Percentiles rank a stretch among this genome's conserved stretches.
These are phyloP conservation scores for Onychostoma macrolepis DNA, from an alignment of 2,113 vertebrate genomes.

Conservation along the genomic window DNA sequence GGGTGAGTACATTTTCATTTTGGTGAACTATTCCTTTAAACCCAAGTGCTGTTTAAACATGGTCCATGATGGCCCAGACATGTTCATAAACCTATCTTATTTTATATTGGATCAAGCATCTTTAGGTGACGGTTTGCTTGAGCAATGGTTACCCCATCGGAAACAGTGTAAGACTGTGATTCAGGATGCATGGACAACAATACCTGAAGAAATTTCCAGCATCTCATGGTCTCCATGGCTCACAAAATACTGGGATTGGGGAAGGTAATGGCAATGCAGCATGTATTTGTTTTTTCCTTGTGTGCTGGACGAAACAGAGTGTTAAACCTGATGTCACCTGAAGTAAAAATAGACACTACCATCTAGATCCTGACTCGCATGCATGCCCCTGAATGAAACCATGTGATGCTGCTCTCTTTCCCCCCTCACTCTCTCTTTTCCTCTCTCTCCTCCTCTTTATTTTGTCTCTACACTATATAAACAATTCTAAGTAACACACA, in stretches of 20 bases:
- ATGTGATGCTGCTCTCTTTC: background rate
- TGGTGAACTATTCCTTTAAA: background rate
- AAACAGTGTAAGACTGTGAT: background rate
- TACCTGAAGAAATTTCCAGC: background rate
- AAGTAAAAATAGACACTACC: slow-evolving; percentile 28
- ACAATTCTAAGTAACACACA: background rate
- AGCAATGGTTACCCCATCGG: background rate
- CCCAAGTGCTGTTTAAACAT: background rate
- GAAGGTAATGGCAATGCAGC: background rate
- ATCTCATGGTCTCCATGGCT: background rate
- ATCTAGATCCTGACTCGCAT: slow-evolving; percentile 1
- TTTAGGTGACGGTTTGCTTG: background rate
- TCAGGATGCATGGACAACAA: background rate
- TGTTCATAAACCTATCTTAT: background rate
- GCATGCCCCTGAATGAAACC: slow-evolving; percentile 18
- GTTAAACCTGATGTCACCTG: slow-evolving; percentile 26
- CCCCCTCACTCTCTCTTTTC: background rate
- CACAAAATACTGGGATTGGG: background rate
- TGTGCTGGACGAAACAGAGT: background rate
- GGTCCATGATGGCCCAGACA: background rate
- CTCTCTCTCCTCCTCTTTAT: background rate
- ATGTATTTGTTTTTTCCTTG: slow-evolving; percentile 5
- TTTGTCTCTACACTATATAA: background rate
- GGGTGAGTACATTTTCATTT: background rate
- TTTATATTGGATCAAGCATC: background rate